phyloP scores from a whole-genome alignment of 2,113 vertebrate genomes.

The Dipodomys ordii region DNA sequence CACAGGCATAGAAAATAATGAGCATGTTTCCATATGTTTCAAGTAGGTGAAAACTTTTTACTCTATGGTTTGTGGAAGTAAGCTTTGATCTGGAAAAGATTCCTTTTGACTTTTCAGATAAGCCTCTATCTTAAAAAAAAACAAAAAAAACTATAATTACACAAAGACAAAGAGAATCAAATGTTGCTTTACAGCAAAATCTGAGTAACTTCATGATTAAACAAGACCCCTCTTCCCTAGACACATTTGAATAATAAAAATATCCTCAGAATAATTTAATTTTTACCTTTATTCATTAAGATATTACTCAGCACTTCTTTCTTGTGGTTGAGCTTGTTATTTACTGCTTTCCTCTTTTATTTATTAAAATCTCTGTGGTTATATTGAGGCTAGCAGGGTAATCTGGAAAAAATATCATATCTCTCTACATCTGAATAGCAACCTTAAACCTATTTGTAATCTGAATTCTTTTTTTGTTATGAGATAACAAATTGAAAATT shows the following conservation, averaged over 20 bases:
- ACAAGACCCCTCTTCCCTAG: background rate
- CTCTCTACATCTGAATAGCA: background rate
- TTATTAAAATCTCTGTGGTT: background rate
- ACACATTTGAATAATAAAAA: slow-evolving; percentile 42
- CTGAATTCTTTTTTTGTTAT: background rate
- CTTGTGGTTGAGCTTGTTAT: background rate
- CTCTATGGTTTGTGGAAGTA: slow-evolving; percentile 22
- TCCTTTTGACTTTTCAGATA: slow-evolving; percentile 16
- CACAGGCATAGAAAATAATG: slow-evolving; percentile 27
- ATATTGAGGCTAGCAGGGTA: background rate
- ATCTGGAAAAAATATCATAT: background rate
- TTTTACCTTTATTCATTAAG: slow-evolving; percentile 18
- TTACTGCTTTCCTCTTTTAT: background rate
- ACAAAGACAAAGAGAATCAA: slow-evolving; percentile 16
- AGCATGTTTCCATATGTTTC: slow-evolving; percentile 43
- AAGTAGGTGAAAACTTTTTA: slow-evolving; percentile 12
- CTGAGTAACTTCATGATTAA: slow-evolving; percentile 4
- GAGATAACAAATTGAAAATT: background rate
- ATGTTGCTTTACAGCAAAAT: slow-evolving; percentile 3
- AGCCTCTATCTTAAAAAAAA: background rate
- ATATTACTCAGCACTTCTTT: background rate
- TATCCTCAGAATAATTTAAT: background rate
- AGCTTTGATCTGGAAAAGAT: slow-evolving; percentile 50
- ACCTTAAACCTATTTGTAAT: background rate
- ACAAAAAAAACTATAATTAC: background rate